These are phyloP conservation scores for Drosophila paulistorum DNA, from an alignment of 1,140 invertebrate genomes.

Conservation along the genomic window DNA sequence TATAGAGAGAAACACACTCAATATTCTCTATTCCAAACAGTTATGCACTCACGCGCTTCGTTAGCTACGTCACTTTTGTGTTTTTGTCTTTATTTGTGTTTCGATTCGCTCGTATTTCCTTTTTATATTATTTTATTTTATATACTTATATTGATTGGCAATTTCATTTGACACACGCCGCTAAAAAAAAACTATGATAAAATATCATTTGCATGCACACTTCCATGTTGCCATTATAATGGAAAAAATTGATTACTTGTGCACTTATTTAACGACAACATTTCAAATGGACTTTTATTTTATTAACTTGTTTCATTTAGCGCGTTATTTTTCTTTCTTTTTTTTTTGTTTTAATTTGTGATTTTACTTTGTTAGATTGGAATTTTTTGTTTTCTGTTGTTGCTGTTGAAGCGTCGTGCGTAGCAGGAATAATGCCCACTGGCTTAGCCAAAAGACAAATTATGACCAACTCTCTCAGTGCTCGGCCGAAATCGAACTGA, in stretches of 20 bases:
- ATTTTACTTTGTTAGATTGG: slow-evolving; percentile 26
- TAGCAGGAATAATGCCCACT: slow-evolving; percentile 44
- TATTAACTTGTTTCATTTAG: slow-evolving; percentile 23
- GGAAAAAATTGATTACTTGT: slow-evolving; percentile 31
- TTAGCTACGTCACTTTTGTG: slow-evolving; percentile 39
- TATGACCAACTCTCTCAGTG: slow-evolving; percentile 65
- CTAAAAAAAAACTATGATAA: slow-evolving; percentile 18
- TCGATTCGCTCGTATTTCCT: slow-evolving; percentile 23
- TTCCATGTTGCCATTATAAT: slow-evolving; percentile 50
- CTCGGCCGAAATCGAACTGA: slow-evolving; percentile 73
- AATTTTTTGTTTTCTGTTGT: slow-evolving; percentile 2
- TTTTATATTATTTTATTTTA: not conserved
- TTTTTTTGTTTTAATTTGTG: not conserved
- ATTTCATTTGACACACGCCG: slow-evolving; percentile 58
- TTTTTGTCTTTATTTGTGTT: slow-evolving; percentile 23
- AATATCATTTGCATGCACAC: slow-evolving; percentile 73
- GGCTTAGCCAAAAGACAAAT: slow-evolving; percentile 28
- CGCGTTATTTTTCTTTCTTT: slow-evolving; percentile 33
- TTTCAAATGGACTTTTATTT: slow-evolving; percentile 59
- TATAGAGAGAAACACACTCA: slow-evolving; percentile 28
- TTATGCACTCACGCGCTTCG: slow-evolving; percentile 20
- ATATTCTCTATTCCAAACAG: slow-evolving; percentile 25
- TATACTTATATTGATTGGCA: slow-evolving; percentile 18
- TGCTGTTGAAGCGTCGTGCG: slow-evolving; percentile 51
- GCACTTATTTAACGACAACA: slow-evolving; percentile 54